Conservation (phyloP, 2,888 invertebrate genomes). For the Drosophila falleni region DNA sequence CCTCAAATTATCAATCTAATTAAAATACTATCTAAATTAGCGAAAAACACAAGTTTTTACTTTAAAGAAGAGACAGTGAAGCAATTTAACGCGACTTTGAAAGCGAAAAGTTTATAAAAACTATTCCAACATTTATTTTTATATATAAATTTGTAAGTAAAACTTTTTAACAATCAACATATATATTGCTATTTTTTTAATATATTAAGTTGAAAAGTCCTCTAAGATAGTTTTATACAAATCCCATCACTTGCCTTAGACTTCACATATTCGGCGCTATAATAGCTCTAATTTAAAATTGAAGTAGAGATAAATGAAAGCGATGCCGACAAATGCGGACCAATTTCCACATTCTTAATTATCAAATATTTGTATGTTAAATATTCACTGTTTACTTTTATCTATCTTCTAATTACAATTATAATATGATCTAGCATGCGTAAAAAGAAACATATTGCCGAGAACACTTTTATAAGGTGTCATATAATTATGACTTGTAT, state of each 20-base stretch:
- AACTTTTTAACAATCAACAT: no score
- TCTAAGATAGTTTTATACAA: not conserved
- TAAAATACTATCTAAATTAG: conserved; percentile 6
- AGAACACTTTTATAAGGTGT: conserved; percentile 16
- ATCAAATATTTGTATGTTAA: conserved; percentile 56
- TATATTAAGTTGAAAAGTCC: no score
- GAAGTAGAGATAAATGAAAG: conserved; percentile 40
- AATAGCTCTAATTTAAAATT: conserved; percentile 5
- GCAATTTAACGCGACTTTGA: no score
- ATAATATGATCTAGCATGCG: conserved; percentile 20
- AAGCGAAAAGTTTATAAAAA: no score
- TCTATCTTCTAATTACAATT: conserved; percentile 29
- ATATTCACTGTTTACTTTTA: conserved; percentile 41
- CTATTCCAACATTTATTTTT: no score
- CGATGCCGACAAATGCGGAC: conserved; percentile 41
- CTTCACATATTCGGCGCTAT: not conserved
- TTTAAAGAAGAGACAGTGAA: no score
- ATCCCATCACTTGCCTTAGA: no score
- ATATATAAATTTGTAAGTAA: no score
- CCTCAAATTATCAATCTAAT: conserved; percentile 7
- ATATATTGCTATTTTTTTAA: no score
- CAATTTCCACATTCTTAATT: conserved; percentile 51
- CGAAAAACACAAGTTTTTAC: not conserved
- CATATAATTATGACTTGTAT: conserved; percentile 13
- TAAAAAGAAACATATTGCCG: conserved; percentile 8